phyloP scores from a whole-genome alignment of 1,140 invertebrate species.

The Aphidius gifuensis region DNA sequence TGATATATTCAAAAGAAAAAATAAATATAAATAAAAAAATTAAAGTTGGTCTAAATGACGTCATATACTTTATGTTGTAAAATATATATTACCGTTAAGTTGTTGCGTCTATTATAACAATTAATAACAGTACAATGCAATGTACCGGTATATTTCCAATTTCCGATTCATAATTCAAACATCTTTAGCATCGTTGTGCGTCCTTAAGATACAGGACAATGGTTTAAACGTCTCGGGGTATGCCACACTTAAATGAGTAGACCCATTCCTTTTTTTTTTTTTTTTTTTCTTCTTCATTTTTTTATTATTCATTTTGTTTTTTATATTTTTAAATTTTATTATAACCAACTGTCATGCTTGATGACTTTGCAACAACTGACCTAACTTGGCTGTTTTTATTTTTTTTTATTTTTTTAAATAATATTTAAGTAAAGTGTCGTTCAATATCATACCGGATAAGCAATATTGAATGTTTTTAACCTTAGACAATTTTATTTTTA shows the following conservation, averaged over 20 bases:
- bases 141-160: constrained; percentile 18
- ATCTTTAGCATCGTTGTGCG: constrained; percentile 3
- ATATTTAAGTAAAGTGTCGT: constrained; percentile 1
- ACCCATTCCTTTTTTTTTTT: no score
- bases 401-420: neutral
- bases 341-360: constrained; percentile 11
- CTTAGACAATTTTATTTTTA: neutral
- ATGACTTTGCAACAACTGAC: constrained; percentile 17
- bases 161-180: constrained; percentile 21
- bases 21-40: neutral
- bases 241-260: no score
- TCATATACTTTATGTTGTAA: neutral
- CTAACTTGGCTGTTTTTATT: neutral
- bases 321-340: no score
- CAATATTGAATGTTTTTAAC: neutral
- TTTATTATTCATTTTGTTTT: neutral
- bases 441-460: no score
- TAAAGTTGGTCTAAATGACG: constrained; percentile 11
- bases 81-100: constrained; percentile 16
- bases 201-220: constrained; percentile 15
- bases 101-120: constrained; percentile 19
- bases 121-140: constrained; percentile 25
- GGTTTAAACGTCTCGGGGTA: neutral
- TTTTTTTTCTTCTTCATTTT: constrained; percentile 5
- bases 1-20: no score